These are phyloP conservation scores for Folsomia candida DNA, from an alignment of 2,888 invertebrate genomes.

Conservation along the genomic window DNA sequence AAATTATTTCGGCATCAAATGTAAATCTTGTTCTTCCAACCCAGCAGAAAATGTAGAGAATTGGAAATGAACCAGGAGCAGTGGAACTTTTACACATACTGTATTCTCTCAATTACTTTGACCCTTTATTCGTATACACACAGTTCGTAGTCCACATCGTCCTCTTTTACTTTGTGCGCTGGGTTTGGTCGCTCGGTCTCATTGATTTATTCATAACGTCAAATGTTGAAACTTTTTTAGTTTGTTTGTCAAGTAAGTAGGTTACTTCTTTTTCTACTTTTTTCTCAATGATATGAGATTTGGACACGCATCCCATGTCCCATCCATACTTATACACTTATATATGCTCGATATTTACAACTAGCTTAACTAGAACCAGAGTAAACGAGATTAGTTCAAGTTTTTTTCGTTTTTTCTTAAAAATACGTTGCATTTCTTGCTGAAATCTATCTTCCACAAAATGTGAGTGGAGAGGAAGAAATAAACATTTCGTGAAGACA, in stretches of 20 bases:
- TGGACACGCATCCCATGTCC: constrained; percentile 11
- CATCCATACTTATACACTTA: neutral
- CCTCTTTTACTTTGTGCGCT: neutral
- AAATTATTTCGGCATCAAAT: constrained; percentile 22
- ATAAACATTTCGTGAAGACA: too few species aligned
- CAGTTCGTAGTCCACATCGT: neutral
- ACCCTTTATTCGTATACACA: neutral
- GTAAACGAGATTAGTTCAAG: neutral
- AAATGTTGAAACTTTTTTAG: constrained; percentile 17
- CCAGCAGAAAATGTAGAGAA: constrained; percentile 8
- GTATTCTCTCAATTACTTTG: constrained; percentile 9
- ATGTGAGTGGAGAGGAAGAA: too few species aligned
- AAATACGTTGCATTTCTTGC: too few species aligned
- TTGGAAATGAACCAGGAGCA: neutral
- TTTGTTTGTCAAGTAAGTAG: constrained; percentile 16
- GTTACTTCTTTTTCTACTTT: constrained; percentile 1
- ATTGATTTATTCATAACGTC: constrained; percentile 24
- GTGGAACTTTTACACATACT: constrained; percentile 14
- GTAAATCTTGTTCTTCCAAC: constrained; percentile 11
- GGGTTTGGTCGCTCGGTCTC: neutral
- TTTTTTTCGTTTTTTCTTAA: too few species aligned
- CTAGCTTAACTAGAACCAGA: too few species aligned
- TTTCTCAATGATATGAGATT: constrained; percentile 9
- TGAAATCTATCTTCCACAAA: too few species aligned
- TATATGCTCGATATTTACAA: too few species aligned